phyloP scores from a whole-genome alignment of 2,797 vertebrate genomes.

The Characodon lateralis region DNA sequence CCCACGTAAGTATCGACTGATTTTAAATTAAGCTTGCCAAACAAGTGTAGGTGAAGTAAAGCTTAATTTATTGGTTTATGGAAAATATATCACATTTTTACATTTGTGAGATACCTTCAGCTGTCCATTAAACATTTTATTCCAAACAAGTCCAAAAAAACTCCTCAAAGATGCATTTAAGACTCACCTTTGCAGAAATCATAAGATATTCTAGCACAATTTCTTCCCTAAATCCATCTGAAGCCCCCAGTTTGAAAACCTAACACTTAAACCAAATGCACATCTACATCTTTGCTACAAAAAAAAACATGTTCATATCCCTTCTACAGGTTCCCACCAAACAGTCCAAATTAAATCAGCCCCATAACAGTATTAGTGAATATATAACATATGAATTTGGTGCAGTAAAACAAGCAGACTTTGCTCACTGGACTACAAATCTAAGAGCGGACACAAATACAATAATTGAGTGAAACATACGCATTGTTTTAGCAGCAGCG shows the following conservation, averaged over 20 bases:
- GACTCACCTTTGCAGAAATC: slow-evolving; percentile 33
- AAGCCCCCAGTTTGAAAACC: slow-evolving; percentile 26
- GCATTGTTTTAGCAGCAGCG: slow-evolving; percentile 70
- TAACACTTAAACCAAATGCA: slow-evolving; percentile 34
- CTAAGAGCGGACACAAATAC: slow-evolving; percentile 70
- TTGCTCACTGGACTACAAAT: slow-evolving; percentile 71
- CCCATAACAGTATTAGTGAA: slow-evolving; percentile 56
- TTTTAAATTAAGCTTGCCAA: slow-evolving; percentile 28
- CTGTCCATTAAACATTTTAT: slow-evolving; percentile 69
- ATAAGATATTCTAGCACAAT: slow-evolving; percentile 25
- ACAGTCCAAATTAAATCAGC: slow-evolving; percentile 43
- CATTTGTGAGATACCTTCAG: slow-evolving; percentile 79
- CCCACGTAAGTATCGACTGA: background rate
- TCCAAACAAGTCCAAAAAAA: slow-evolving; percentile 49
- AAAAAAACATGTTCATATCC: slow-evolving; percentile 16
- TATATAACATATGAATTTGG: slow-evolving; percentile 64
- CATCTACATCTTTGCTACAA: slow-evolving; percentile 49
- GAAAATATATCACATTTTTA: slow-evolving; percentile 91
- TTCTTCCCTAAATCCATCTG: slow-evolving; percentile 7
- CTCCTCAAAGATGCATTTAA: slow-evolving; percentile 42
- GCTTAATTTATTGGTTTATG: slow-evolving; percentile 89
- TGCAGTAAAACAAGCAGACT: slow-evolving; percentile 74
- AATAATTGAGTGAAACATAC: slow-evolving; percentile 64
- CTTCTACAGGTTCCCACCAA: slow-evolving; percentile 16
- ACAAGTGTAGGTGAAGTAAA: slow-evolving; percentile 63